phyloP scores from a whole-genome alignment of 2,797 vertebrate species.

The Onychomys arenicola region DNA sequence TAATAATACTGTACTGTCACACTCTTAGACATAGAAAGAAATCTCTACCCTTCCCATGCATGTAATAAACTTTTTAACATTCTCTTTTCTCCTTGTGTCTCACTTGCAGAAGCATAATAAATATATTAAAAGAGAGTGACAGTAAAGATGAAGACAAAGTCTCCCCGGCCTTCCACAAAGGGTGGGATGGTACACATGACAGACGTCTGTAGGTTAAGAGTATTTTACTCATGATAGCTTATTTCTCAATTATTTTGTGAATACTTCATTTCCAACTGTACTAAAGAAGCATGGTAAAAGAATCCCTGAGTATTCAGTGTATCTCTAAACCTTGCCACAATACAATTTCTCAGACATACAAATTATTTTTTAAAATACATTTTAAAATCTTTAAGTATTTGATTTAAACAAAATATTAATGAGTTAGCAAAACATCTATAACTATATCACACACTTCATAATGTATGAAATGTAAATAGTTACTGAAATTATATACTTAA shows the following conservation, averaged over 20 bases:
- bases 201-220: not conserved
- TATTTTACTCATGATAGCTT: not conserved
- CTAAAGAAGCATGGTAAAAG: not conserved
- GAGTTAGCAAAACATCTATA: not conserved
- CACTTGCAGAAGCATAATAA: not conserved
- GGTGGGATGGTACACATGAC: not conserved
- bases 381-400: not conserved
- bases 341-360: not conserved
- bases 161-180: not conserved
- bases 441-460: not conserved
- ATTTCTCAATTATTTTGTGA: not conserved
- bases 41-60: not conserved
- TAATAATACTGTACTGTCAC: not conserved
- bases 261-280: not conserved
- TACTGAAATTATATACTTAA: not conserved
- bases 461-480: not conserved
- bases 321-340: not conserved
- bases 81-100: not conserved
- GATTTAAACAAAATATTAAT: not conserved
- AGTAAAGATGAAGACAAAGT: not conserved
- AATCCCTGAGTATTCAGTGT: not conserved
- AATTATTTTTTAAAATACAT: not conserved
- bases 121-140: not conserved
- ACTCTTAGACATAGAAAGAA: not conserved
- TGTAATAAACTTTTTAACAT: not conserved